Conservation (phyloP, 2,888 invertebrate species). For the Drosophila leonis region DNA sequence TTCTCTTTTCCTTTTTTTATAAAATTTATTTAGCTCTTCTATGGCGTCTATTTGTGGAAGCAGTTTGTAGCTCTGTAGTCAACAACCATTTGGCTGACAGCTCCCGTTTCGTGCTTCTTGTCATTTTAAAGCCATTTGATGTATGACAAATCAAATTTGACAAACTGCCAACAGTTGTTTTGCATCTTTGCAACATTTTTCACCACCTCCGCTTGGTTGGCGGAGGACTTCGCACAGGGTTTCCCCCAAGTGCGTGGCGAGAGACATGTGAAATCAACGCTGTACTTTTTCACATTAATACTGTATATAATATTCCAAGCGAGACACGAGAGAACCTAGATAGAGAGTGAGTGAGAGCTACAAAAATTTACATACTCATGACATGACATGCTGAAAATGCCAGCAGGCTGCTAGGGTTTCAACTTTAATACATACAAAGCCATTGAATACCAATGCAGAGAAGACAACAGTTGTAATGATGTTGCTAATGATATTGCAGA, state of each 20-base stretch:
- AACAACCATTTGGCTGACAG: constrained; percentile 41
- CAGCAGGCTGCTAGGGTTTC: background rate
- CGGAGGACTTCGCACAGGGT: constrained; percentile 6
- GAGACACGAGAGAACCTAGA: background rate
- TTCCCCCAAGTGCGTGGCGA: constrained; percentile 12
- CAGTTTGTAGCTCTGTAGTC: background rate
- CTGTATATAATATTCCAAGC: constrained; percentile 59
- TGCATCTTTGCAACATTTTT: constrained; percentile 79
- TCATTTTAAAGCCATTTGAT: constrained; percentile 81
- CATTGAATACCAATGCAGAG: constrained; percentile 7
- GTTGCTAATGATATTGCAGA: constrained; percentile 57
- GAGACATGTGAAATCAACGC: constrained; percentile 73
- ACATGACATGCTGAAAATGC: constrained; percentile 68
- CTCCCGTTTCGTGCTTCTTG: constrained; percentile 52
- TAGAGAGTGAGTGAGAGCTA: background rate
- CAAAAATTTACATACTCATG: constrained; percentile 75
- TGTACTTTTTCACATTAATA: constrained; percentile 70
- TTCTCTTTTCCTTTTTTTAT: constrained; percentile 3
- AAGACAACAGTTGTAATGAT: constrained; percentile 45
- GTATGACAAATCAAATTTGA: constrained; percentile 81
- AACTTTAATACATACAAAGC: constrained; percentile 31
- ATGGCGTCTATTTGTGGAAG: background rate
- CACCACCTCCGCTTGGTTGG: constrained; percentile 44
- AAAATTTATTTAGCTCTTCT: constrained; percentile 24
- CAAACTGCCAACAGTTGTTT: constrained; percentile 82